These are phyloP conservation scores for Eristalis intricaria DNA, from an alignment of 2,888 invertebrate genomes.

Conservation along the genomic window DNA sequence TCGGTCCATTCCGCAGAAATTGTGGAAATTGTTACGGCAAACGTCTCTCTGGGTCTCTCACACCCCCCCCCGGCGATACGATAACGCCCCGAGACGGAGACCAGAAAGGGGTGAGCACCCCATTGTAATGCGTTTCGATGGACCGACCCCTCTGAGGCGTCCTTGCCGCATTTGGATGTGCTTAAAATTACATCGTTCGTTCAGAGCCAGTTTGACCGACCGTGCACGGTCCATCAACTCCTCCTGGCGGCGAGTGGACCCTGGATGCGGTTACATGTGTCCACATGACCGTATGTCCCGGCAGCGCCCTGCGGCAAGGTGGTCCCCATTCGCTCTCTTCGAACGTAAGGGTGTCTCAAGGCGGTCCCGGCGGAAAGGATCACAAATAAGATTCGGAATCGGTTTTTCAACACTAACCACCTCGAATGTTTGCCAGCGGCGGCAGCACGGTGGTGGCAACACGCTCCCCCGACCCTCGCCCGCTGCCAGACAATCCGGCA, in stretches of 20 bases:
- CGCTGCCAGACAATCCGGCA: slow-evolving; percentile 54
- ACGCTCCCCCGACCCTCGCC: neutral
- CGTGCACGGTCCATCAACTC: slow-evolving; percentile 58
- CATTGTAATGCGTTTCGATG: slow-evolving; percentile 32
- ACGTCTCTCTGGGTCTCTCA: slow-evolving; percentile 23
- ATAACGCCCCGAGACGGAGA: slow-evolving; percentile 23
- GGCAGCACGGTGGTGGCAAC: neutral
- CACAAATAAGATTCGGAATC: slow-evolving; percentile 66
- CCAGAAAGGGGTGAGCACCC: slow-evolving; percentile 13
- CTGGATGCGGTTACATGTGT: slow-evolving; percentile 50
- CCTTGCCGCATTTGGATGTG: slow-evolving; percentile 38
- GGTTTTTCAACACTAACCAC: slow-evolving; percentile 70
- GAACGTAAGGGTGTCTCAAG: neutral
- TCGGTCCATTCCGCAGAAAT: slow-evolving; percentile 58
- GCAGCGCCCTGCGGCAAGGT: slow-evolving; percentile 41
- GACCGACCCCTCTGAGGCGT: neutral
- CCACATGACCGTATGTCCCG: neutral
- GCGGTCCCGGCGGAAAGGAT: slow-evolving; percentile 40
- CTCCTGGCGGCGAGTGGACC: neutral
- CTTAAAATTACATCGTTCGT: slow-evolving; percentile 60
- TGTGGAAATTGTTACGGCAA: slow-evolving; percentile 63
- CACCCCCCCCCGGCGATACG: neutral
- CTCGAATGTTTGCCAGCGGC: slow-evolving; percentile 52
- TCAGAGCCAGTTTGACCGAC: slow-evolving; percentile 39
- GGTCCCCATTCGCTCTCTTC: slow-evolving; percentile 3